Percentiles rank a stretch among this genome's conserved stretches.
These are phyloP conservation scores for Hyles vespertilio DNA, from an alignment of 1,140 invertebrate species.

Conservation along the genomic window DNA sequence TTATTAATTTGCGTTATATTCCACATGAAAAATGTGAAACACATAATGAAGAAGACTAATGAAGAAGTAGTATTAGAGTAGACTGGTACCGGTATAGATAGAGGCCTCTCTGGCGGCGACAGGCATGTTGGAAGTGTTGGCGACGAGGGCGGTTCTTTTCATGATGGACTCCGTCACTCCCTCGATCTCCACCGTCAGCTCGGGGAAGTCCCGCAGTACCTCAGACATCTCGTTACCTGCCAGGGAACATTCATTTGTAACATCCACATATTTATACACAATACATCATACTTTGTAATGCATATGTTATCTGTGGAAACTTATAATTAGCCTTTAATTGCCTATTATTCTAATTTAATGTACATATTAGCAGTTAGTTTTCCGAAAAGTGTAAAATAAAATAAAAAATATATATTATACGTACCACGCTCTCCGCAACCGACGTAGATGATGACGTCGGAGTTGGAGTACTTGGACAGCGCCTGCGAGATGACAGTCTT, in stretches of 20 bases:
- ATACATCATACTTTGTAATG: constrained; percentile 5
- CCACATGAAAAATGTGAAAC: too few relatives aligned
- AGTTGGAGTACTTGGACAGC: constrained; percentile 99
- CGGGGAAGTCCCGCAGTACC: constrained; percentile 98
- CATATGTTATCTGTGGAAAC: too few relatives aligned
- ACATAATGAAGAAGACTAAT: not conserved
- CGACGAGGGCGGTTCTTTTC: constrained; percentile 99
- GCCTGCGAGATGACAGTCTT: constrained; percentile 99
- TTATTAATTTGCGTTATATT: too few relatives aligned
- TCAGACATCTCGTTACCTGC: constrained; percentile 88
- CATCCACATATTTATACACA: not conserved
- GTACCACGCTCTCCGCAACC: constrained; percentile 97
- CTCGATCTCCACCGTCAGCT: constrained; percentile 97
- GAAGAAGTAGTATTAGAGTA: not conserved
- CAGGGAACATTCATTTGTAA: not conserved
- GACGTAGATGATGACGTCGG: constrained; percentile 99
- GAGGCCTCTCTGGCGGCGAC: constrained; percentile 99
- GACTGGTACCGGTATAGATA: constrained; percentile 93
- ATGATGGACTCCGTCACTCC: constrained; percentile 98
- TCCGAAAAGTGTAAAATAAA: too few relatives aligned
- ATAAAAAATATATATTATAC: too few relatives aligned
- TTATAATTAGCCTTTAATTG: too few relatives aligned
- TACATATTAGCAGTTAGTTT: too few relatives aligned
- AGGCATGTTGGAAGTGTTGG: constrained; percentile 99
- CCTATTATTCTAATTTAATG: too few relatives aligned